These are phyloP conservation scores for Gastracanthus pulcherrimus DNA, from an alignment of 2,888 invertebrate species.

Conservation along the genomic window DNA sequence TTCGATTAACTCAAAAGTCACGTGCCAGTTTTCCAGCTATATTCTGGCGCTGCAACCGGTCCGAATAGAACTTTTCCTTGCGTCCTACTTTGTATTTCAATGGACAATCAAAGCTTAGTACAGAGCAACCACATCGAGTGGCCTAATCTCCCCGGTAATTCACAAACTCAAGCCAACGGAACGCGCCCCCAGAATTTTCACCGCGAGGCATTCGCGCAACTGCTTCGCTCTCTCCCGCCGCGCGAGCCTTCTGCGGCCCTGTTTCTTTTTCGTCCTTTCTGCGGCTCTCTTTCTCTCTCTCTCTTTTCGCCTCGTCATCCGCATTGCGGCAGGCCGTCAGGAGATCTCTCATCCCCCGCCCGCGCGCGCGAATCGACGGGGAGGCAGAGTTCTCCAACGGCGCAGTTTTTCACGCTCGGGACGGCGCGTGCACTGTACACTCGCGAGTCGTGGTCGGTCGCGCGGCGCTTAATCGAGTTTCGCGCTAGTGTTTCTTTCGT, in stretches of 20 bases:
- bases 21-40: too few relatives aligned
- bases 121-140: too few relatives aligned
- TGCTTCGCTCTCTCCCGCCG: neutral
- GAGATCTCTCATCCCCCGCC: neutral
- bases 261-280: neutral
- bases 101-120: too few relatives aligned
- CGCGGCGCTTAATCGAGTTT: slow-evolving; percentile 39
- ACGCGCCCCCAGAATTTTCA: too few relatives aligned
- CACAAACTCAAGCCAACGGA: too few relatives aligned
- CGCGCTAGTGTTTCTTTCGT: neutral
- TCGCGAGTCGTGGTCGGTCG: neutral
- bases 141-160: too few relatives aligned
- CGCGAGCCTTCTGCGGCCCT: neutral
- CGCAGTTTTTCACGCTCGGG: neutral
- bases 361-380: slow-evolving; percentile 5
- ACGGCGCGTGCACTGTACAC: neutral
- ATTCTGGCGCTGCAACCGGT: too few relatives aligned
- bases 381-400: neutral
- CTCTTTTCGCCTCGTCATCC: slow-evolving; percentile 25
- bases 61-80: too few relatives aligned
- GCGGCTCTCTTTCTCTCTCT: slow-evolving; percentile 20
- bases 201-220: too few relatives aligned
- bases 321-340: slow-evolving; percentile 51
- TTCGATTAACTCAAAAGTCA: too few relatives aligned
- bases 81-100: too few relatives aligned